These are phyloP conservation scores for Cyphomyrmex costatus DNA, from an alignment of 1,140 invertebrate genomes.

Conservation along the genomic window DNA sequence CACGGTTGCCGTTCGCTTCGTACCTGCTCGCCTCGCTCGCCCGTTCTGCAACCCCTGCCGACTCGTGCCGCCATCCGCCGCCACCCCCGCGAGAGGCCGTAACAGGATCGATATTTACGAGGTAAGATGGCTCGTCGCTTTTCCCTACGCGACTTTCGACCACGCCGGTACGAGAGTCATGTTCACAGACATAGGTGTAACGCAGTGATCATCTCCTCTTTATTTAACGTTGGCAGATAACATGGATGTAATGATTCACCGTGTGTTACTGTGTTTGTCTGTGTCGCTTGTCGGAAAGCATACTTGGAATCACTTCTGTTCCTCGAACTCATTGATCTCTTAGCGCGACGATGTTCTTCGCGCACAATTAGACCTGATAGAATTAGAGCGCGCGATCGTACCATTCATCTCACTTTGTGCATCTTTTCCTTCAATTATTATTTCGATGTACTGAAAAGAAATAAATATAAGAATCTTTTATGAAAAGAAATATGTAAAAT, in stretches of 20 bases:
- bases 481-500: no score
- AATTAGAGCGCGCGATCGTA: background rate
- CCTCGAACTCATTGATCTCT: background rate
- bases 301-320: background rate
- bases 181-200: background rate
- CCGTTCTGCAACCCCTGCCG: constrained; percentile 45
- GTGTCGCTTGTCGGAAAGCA: no score
- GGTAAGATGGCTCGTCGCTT: constrained; percentile 64
- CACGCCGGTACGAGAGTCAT: background rate
- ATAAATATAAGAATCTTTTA: no score
- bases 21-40: constrained; percentile 28
- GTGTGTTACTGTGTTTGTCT: no score
- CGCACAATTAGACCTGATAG: background rate
- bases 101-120: constrained; percentile 74
- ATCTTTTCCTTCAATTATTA: background rate
- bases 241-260: no score
- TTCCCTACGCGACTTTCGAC: constrained; percentile 34
- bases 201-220: no score
- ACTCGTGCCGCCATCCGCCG: constrained; percentile 29
- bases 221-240: no score
- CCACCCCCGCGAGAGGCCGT: constrained; percentile 53
- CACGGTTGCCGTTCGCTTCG: background rate
- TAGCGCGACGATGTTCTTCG: background rate
- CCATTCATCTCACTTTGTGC: background rate
- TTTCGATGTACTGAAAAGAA: background rate